Percentiles rank a stretch among this genome's conserved stretches.
Conservation (phyloP, 2,113 vertebrate species). For the Corynorhinus townsendii region DNA sequence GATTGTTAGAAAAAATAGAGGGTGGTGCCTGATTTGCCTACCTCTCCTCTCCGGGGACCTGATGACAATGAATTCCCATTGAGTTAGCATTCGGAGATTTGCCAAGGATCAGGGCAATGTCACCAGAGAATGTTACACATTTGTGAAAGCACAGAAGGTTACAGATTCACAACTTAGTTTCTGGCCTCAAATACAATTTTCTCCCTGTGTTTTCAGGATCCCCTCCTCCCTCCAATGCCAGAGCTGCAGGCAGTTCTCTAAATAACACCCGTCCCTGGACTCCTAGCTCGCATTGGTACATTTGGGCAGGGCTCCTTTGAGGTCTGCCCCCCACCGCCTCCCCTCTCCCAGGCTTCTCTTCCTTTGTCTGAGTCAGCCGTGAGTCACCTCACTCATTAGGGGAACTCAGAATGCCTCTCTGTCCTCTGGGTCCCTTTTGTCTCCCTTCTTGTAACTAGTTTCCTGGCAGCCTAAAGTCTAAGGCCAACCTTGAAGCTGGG, state of each 20-base stretch:
- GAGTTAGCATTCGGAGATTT: background rate
- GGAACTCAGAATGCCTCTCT: constrained; percentile 78
- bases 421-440: constrained; percentile 77
- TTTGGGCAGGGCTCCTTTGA: constrained; percentile 61
- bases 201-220: constrained; percentile 33
- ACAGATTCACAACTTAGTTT: constrained; percentile 26
- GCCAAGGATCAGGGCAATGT: background rate
- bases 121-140: background rate
- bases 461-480: constrained; percentile 71
- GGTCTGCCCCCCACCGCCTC: constrained; percentile 64
- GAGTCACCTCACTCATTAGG: constrained; percentile 82
- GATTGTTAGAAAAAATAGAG: constrained; percentile 9
- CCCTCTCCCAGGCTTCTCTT: constrained; percentile 72
- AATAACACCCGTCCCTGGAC: constrained; percentile 45
- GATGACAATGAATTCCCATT: background rate
- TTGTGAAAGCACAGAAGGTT: constrained; percentile 8
- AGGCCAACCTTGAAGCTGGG: background rate
- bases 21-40: background rate
- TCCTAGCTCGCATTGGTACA: constrained; percentile 27
- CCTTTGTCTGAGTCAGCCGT: constrained; percentile 78
- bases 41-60: background rate
- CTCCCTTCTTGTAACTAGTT: constrained; percentile 61
- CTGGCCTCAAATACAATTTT: constrained; percentile 9
- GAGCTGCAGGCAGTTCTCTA: constrained; percentile 39
- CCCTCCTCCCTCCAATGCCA: background rate